Base-by-base conservation (phyloP, 2,113 vertebrate genomes). In the Macrotis lagotis region DNA sequence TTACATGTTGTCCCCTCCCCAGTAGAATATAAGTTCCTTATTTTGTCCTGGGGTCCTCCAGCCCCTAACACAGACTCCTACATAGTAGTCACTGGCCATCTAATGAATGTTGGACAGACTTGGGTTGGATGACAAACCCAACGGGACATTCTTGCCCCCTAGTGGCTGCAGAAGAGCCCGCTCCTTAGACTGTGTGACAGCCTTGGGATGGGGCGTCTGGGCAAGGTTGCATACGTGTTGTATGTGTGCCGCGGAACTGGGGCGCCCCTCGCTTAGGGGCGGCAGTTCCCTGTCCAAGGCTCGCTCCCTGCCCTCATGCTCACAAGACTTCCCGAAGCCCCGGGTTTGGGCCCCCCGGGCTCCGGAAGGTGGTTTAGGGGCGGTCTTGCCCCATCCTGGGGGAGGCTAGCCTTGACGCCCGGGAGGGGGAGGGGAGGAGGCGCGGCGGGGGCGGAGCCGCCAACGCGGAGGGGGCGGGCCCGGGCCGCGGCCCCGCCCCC, bases 121-220 rank as follows among this genome's bases (percentile, higher is more conserved):
- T 24, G 66, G n/a, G 19, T 44, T 44, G 66, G 37, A 83, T 44
- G 3, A 9, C n/a, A 24, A 24, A 44, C n/a, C n/a, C 66, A 44
- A 83, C 37, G 8, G 92, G 91, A 55, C 93, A 11, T 94, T 94
- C 53, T 91, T 51, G 97, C 97, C 97, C 96, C 94, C 97, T 96
- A 94, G 97, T n/a, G 97, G 97, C 92, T 74, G 92, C 92, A 1
- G 28, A 90, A 47, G 94, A 52, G 52, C 92, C 3, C 74, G 47
- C 9, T 22, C 14, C 66, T 14, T 6, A 3, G 51, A 0, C 4
- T 8, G 89, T 44, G 89, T 0, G 53, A 51, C 48, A 0, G 66
- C 59, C 89, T 12, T n/a, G 1, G 10, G 11, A 14, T 2, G 9
- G 47, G 25, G 91, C 53, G 37, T 25, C 88, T 19, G 83, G 59